These are phyloP conservation scores for Sternarchorhynchus goeldii DNA, from an alignment of 2,797 vertebrate genomes.

Conservation along the genomic window DNA sequence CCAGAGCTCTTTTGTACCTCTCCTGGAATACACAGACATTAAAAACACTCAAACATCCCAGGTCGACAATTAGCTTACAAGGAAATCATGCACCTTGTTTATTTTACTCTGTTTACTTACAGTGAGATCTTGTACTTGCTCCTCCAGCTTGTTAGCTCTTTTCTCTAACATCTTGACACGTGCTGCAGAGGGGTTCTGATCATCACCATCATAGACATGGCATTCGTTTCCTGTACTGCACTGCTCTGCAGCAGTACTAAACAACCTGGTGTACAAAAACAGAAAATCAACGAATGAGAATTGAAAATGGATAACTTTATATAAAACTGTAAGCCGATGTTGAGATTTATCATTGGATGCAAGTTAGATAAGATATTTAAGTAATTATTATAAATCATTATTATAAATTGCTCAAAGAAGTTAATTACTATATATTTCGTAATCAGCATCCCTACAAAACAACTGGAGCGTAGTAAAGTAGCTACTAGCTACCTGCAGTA, in stretches of 20 bases:
- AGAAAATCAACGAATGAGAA: not conserved
- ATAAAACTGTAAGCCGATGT: not conserved
- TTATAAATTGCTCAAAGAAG: too few species aligned
- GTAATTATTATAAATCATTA: too few species aligned
- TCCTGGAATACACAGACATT: slow-evolving; percentile 68
- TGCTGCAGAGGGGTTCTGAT: slow-evolving; percentile 67
- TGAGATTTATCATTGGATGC: too few species aligned
- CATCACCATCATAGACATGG: slow-evolving; percentile 73
- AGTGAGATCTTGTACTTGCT: slow-evolving; percentile 81
- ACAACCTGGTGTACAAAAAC: slow-evolving; percentile 63
- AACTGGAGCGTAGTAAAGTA: too few species aligned
- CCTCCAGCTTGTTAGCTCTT: slow-evolving; percentile 79
- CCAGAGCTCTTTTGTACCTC: slow-evolving; percentile 75
- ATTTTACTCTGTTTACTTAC: slow-evolving; percentile 65
- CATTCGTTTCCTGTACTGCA: slow-evolving; percentile 78
- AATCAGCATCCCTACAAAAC: too few species aligned
- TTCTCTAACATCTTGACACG: slow-evolving; percentile 70
- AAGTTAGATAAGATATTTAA: too few species aligned
- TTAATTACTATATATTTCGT: too few species aligned
- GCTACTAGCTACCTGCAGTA: too few species aligned
- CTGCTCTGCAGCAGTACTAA: slow-evolving; percentile 79
- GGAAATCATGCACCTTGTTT: not conserved
- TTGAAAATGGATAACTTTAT: not conserved
- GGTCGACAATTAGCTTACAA: not conserved
- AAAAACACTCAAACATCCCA: not conserved